Evolutionary conservation across 2,113 vertebrate species (phyloP), one percentile per base, ranked within the genome.

Genomic region (Chaetodon trifascialis): DNA sequence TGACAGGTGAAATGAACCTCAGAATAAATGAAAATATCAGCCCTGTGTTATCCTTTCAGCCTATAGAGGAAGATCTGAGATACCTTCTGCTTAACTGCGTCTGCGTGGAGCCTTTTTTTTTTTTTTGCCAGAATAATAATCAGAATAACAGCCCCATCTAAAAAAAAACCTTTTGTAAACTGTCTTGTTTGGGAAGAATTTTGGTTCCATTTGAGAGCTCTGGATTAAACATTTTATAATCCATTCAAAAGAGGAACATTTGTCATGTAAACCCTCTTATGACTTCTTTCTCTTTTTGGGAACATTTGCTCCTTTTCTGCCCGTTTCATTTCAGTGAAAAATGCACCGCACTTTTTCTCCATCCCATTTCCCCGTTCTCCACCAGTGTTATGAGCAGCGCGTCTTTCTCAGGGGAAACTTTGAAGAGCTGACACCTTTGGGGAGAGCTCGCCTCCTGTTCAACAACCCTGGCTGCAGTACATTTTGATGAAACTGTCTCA

Each of bases 151-250:
- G 34, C 59, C 2, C 16, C 12, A 5, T 46, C 21, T 30, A 30
- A 30, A 68, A n/a, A 25, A 63, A 19, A 19, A 9, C 25, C 65
- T 68, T 11, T n/a, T 38, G 19, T 36, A 55, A 64, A 75, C 21
- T 44, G 5, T 9, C 7, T 44, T 60, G 42, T 42, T 51, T 68
- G 21, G 2, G 16, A 67, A 36, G 5, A 38, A 10, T 4, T 23
- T 7, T 14, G 9, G 34, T 47, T 36, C 25, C 21, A 19, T 38
- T 21, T 30, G 17, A 79, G 36, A 55, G 38, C 66, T 11, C 55
- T 30, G 66, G 56, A 63, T 79, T 54, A 54, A 76, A 21, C 47
- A 7, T 64, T 30, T 76, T 25, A 11, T 52, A 70, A 69, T 68
- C 17, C 36, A 34, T 64, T 40, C 17, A n/a, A 49, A 63, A 55